Conservation (phyloP, 2,888 invertebrate genomes). For the Drosophila hamatofila region DNA sequence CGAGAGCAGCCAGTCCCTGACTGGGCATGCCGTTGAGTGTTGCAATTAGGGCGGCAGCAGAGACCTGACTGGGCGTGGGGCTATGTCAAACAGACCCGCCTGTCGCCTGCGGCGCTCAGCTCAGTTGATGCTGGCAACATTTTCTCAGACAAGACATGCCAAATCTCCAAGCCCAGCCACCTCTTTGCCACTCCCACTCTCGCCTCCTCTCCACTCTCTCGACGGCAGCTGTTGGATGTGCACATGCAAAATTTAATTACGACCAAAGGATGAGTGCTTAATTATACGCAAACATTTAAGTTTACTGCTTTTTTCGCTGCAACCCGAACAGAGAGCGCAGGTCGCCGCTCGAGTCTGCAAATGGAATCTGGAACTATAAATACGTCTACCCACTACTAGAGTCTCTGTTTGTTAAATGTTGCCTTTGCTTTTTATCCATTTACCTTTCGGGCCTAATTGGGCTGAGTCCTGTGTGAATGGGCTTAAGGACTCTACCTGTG, state of each 20-base stretch:
- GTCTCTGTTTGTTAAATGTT: conserved; percentile 34
- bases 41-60: conserved; percentile 70
- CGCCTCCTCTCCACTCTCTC: not conserved
- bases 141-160: conserved; percentile 39
- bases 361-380: conserved; percentile 28
- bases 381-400: not conserved
- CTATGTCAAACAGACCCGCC: conserved; percentile 39
- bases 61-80: conserved; percentile 45
- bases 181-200: not conserved
- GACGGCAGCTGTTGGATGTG: conserved; percentile 77
- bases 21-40: conserved; percentile 65
- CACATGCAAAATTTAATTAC: conserved; percentile 85
- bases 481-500: not conserved
- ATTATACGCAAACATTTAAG: conserved; percentile 85
- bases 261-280: conserved; percentile 85
- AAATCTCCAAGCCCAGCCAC: not conserved
- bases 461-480: not conserved
- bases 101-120: conserved; percentile 44
- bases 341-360: conserved; percentile 8
- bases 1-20: conserved; percentile 48
- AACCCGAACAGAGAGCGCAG: conserved; percentile 21
- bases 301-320: conserved; percentile 75
- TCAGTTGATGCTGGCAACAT: conserved; percentile 28
- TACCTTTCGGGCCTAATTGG: conserved; percentile 61
- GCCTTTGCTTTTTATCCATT: conserved; percentile 42